Base-by-base conservation (phyloP, 2,888 invertebrate species). In the Ennomos erosarius region DNA sequence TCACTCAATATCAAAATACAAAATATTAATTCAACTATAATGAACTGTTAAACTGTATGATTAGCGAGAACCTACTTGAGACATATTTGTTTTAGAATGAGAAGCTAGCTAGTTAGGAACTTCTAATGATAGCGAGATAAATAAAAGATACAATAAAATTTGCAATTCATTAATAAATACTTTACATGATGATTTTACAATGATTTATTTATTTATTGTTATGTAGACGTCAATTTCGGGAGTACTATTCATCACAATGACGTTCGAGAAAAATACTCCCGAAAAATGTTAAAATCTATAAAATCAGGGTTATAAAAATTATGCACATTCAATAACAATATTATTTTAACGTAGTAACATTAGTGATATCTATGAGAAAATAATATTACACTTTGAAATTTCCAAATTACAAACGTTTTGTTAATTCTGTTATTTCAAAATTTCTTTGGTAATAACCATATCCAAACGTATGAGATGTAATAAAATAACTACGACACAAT, bases 31-130 rank as follows among this genome's bases (percentile, higher is more conserved):
- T 47, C 35, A 59, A 11, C 55, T 55, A 37, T 47, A 70, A 77
- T 72, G 70, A 81, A 75, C 67, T 71, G 79, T 79, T 81, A 79
- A 70, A 76, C 70, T 76, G 73, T 79, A 78, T 71, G 67, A 75
- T 80, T 80, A 79, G 80, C 82, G 70, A 76, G 63, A 82, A 79
- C 81, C 81, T 76, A 81, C 73, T 75, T 75, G 82, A 80, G 73
- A 79, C 74, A 69, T 16, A 16, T 69, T 74, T 74, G 72, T 78
- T 84, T 81, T 83, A 84, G 81, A 84, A 82, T 79, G 84, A 84
- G 82, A 85, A 85, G 87, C 84, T 88, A 89, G 88, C 89, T 90
- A 88, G 88, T 88, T 91, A 92, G 91, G 91, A 92, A 92, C 91
- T 91, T 89, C 89, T 81, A 87, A 86, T 84, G 87, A 87, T 86